Percentiles rank a stretch among this genome's conserved stretches.
These are phyloP conservation scores for Pristionchus maxplancki DNA, from an alignment of 2,888 invertebrate species.

Conservation along the genomic window DNA sequence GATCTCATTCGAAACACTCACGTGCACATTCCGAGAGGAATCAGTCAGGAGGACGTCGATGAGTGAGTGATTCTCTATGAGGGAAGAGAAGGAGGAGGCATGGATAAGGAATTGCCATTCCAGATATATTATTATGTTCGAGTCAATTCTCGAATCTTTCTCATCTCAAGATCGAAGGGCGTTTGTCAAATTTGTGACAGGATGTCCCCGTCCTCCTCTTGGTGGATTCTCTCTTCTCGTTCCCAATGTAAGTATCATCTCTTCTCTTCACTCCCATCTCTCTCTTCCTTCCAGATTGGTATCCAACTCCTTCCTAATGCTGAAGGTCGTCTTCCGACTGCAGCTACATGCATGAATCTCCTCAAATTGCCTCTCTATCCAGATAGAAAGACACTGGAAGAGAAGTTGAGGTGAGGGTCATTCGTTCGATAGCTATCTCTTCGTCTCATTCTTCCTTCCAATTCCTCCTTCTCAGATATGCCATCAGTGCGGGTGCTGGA, in stretches of 20 bases:
- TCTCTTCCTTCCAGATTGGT: slow-evolving; percentile 15
- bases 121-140: slow-evolving; percentile 88
- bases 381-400: not conserved
- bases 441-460: not conserved
- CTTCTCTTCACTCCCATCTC: not conserved
- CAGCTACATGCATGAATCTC: slow-evolving; percentile 98
- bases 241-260: not conserved
- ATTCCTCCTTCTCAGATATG: slow-evolving; percentile 36
- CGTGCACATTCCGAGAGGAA: not conserved
- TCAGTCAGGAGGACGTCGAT: not conserved
- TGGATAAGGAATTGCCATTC: not conserved
- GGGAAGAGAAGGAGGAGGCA: not conserved
- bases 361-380: slow-evolving; percentile 87
- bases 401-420: not conserved
- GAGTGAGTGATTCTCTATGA: not conserved
- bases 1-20: slow-evolving; percentile 84
- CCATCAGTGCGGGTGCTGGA: slow-evolving; percentile 49
- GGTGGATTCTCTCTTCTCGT: slow-evolving; percentile 45
- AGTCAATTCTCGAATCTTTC: slow-evolving; percentile 90
- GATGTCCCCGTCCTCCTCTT: slow-evolving; percentile 48
- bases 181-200: slow-evolving; percentile 90
- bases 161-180: slow-evolving; percentile 85
- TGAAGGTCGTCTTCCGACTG: slow-evolving; percentile 90
- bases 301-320: slow-evolving; percentile 27
- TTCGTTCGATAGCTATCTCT: not conserved